Percentiles rank a stretch among this genome's conserved stretches.
Conservation (phyloP, 1,140 invertebrate species). For the Rhagoletis pomonella region DNA sequence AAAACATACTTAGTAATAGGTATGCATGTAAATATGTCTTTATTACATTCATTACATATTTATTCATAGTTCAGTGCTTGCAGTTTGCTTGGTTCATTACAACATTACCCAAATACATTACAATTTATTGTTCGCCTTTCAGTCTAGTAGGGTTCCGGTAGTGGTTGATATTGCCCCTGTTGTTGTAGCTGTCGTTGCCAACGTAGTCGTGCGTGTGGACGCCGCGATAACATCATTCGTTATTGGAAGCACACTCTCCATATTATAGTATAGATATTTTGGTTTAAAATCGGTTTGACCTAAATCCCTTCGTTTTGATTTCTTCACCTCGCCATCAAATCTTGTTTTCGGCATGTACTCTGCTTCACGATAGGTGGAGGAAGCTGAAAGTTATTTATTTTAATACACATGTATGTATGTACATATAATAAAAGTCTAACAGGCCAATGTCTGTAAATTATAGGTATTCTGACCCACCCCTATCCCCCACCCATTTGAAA, state of each 20-base stretch:
- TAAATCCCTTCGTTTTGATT: constrained; percentile 63
- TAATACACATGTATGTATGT: too few species aligned
- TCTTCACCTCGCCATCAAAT: constrained; percentile 61
- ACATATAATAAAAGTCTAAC: too few species aligned
- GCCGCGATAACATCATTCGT: not conserved
- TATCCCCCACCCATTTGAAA: too few species aligned
- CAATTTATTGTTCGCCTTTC: not conserved
- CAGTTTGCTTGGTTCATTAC: too few species aligned
- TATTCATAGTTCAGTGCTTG: not conserved
- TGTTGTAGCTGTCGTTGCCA: constrained; percentile 6
- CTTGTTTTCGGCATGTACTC: constrained; percentile 68
- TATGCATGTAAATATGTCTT: not conserved
- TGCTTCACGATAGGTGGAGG: constrained; percentile 64
- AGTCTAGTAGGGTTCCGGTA: not conserved
- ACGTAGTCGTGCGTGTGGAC: not conserved
- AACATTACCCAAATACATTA: not conserved
- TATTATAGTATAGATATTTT: constrained; percentile 69
- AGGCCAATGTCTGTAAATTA: too few species aligned
- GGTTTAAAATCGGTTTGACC: constrained; percentile 66
- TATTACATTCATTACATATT: not conserved
- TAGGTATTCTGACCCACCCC: not conserved
- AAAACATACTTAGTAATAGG: too few species aligned
- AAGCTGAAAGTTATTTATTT: not conserved
- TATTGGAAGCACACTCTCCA: constrained; percentile 54
- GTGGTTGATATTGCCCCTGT: not conserved